Evolutionary conservation across 2,113 vertebrate genomes (phyloP).

Genomic region (Chamaea fasciata): DNA sequence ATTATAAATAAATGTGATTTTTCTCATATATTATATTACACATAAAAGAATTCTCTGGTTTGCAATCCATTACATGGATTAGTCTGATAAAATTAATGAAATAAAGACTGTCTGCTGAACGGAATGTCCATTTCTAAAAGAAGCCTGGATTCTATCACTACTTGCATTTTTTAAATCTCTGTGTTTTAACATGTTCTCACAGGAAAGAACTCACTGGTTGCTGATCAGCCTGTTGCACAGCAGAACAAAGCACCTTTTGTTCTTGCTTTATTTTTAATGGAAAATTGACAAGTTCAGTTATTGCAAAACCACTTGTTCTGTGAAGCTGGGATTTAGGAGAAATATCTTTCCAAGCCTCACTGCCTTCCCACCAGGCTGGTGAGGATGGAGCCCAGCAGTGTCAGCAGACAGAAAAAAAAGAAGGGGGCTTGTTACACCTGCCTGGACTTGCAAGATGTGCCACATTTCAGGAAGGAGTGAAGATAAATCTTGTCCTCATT

Average conservation of each 20-base stretch:
- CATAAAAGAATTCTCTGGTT: background rate
- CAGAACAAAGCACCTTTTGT: constrained; percentile 2
- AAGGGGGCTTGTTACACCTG: background rate
- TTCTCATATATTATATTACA: background rate
- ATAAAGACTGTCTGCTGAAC: background rate
- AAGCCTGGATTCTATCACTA: background rate
- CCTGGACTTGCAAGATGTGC: background rate
- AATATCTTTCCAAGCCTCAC: background rate
- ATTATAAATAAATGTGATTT: background rate
- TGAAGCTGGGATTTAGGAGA: background rate
- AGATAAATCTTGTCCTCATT: background rate
- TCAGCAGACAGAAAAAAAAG: background rate
- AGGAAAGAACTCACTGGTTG: background rate
- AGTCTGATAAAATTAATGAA: background rate
- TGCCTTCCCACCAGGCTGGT: background rate
- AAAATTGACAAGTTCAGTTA: background rate
- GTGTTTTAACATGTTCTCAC: background rate
- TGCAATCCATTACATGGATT: background rate
- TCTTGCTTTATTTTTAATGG: constrained; percentile 26
- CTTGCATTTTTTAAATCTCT: background rate
- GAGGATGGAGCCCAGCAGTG: background rate
- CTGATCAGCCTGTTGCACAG: background rate
- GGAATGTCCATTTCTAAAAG: background rate
- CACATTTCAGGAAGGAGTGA: background rate
- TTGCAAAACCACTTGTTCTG: background rate